These are phyloP conservation scores for Aphidius ervi DNA, from an alignment of 1,140 invertebrate genomes.

Conservation along the genomic window DNA sequence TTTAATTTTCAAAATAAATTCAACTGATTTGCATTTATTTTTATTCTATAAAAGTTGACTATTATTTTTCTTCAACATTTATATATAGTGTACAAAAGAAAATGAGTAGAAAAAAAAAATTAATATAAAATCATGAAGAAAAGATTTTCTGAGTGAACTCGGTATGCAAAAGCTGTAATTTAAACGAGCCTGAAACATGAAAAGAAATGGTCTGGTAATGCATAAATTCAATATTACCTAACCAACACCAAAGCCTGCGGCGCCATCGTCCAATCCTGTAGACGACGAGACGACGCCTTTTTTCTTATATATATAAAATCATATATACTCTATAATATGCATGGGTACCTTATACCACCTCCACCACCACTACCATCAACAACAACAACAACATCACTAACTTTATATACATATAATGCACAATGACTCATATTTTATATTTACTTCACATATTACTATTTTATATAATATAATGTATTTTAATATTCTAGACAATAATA, in stretches of 20 bases:
- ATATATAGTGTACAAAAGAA: neutral
- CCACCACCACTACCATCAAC: too few species aligned
- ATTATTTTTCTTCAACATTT: too few species aligned
- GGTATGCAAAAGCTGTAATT: slow-evolving; percentile 10
- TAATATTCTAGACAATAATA: too few species aligned
- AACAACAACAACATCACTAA: too few species aligned
- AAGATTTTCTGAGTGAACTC: neutral
- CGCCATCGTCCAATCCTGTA: slow-evolving; percentile 9
- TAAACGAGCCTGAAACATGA: slow-evolving; percentile 14
- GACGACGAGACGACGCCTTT: slow-evolving; percentile 20
- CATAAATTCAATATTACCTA: slow-evolving; percentile 26
- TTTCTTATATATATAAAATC: neutral
- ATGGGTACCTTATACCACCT: too few species aligned
- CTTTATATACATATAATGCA: too few species aligned
- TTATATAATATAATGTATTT: too few species aligned
- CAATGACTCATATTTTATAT: too few species aligned
- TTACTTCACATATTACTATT: too few species aligned
- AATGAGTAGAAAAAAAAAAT: neutral
- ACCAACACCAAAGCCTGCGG: slow-evolving; percentile 18
- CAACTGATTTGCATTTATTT: too few species aligned
- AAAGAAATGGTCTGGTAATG: slow-evolving; percentile 22
- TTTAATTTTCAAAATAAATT: too few species aligned
- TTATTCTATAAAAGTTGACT: too few species aligned
- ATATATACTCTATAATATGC: neutral
- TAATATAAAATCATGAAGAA: neutral